Evolutionary conservation across 2,888 invertebrate species (phyloP), one percentile per base, ranked within the genome.

Genomic region (Euphydryas editha): DNA sequence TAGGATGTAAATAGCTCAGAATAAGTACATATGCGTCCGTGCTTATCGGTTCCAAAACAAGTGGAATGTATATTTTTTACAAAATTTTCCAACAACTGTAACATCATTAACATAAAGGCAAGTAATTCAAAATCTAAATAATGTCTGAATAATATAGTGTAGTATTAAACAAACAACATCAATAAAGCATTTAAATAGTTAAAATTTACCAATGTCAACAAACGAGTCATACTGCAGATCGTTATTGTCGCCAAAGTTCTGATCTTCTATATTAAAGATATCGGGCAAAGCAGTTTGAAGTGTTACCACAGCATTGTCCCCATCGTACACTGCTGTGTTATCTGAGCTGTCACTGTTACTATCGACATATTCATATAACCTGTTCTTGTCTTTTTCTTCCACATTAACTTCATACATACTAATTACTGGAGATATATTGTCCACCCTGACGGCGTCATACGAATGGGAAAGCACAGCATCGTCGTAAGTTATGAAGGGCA

Each of bases 151-250:
- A 65, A 18, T 63, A 54, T 30, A 65, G 37, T 64, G 51, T 46
- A 51, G 36, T 56, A 62, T 59, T 56, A 44, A 61, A 70, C 37
- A 65, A 49, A 47, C 55, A 59, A 58, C 62, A 47, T 55, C 56
- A 36, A 54, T 49, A 49, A 49, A 58, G 60, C 59, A 20, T 42
- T 44, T 36, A 57, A 44, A 39, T 30, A 59, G 46, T 69, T 73
- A 93, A 82, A 93, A 93, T 76, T 92, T 91, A 67, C 93, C 93
- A 91, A 93, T 92, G 79, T 93, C 93, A 79, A 93, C 87, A 78
- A 91, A 91, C 72, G 93, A 93, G 77, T 93, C 93, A 73, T 93
- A 93, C 73, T 93, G 93, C 57, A 91, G 76, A 72, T 93, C 93
- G 71, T 85, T 87, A 75, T 81, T 80, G 72, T 90, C 91, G 67